phyloP scores from a whole-genome alignment of 92 coral and sea anemone species.

The Paragorgia papillata region DNA sequence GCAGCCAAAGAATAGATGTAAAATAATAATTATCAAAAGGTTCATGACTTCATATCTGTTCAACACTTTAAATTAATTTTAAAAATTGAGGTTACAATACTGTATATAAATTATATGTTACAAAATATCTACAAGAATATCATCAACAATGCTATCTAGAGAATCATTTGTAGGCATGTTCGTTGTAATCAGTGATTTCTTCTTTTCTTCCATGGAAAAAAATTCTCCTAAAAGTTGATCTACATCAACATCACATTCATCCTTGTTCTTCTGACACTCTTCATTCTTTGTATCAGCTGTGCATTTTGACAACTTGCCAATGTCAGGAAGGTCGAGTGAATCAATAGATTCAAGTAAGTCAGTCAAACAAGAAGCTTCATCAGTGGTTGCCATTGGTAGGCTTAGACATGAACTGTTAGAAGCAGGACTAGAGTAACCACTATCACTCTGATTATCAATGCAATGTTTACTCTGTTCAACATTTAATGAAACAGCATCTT shows the following conservation, averaged over 20 bases:
- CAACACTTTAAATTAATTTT: no score
- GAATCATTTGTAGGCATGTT: neutral
- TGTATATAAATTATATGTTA: no score
- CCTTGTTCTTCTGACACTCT: neutral
- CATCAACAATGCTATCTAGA: no score
- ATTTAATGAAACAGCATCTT: conserved; percentile 24
- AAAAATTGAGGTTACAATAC: no score
- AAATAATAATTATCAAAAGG: no score
- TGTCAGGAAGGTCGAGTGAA: neutral
- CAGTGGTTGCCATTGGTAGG: neutral
- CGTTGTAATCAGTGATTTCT: neutral
- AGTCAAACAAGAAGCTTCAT: neutral
- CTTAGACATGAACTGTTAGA: conserved; percentile 88
- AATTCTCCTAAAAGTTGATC: neutral
- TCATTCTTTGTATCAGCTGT: neutral
- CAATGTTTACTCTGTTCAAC: conserved; percentile 38
- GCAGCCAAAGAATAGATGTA: no score
- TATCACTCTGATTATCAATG: conserved; percentile 79
- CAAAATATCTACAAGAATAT: no score
- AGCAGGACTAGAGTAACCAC: conserved; percentile 94
- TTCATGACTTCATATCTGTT: no score
- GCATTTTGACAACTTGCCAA: neutral
- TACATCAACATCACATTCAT: neutral
- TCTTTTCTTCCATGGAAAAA: neutral
- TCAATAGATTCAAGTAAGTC: neutral